Evolutionary conservation across 2,888 invertebrate genomes (phyloP).

Genomic region (Dynastes maya): DNA sequence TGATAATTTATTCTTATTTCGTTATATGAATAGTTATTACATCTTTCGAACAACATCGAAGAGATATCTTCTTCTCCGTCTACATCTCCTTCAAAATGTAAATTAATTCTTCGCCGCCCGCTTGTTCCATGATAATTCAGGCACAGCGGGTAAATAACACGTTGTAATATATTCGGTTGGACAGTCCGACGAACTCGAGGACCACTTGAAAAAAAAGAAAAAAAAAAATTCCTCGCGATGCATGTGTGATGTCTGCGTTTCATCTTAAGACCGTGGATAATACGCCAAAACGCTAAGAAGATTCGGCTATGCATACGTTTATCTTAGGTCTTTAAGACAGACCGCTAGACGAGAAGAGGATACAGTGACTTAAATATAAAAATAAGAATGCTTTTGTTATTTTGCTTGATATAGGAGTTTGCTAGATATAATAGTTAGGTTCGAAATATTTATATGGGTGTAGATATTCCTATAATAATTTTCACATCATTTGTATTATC

Average conservation of each 20-base stretch:
- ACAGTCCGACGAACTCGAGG: conserved; percentile 25
- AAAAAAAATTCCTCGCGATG: conserved; percentile 19
- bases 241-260: conserved; percentile 19
- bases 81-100: conserved; percentile 21
- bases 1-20: too few relatives aligned
- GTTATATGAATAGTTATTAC: too few relatives aligned
- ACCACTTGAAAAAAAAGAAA: conserved; percentile 21
- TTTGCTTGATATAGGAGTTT: too few relatives aligned
- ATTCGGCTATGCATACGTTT: neutral
- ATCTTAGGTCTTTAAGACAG: neutral
- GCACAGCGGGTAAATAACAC: conserved; percentile 43
- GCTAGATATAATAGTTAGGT: too few relatives aligned
- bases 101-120: conserved; percentile 20
- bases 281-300: neutral
- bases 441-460: too few relatives aligned
- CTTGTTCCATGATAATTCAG: conserved; percentile 33
- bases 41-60: neutral
- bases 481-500: too few relatives aligned
- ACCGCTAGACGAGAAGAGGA: too few relatives aligned
- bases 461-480: too few relatives aligned
- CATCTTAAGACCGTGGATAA: conserved; percentile 13
- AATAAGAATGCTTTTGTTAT: too few relatives aligned
- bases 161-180: conserved; percentile 34
- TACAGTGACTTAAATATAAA: too few relatives aligned
- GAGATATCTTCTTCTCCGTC: neutral